Conservation (phyloP, 2,888 invertebrate species). For the Heliothis peltigera region DNA sequence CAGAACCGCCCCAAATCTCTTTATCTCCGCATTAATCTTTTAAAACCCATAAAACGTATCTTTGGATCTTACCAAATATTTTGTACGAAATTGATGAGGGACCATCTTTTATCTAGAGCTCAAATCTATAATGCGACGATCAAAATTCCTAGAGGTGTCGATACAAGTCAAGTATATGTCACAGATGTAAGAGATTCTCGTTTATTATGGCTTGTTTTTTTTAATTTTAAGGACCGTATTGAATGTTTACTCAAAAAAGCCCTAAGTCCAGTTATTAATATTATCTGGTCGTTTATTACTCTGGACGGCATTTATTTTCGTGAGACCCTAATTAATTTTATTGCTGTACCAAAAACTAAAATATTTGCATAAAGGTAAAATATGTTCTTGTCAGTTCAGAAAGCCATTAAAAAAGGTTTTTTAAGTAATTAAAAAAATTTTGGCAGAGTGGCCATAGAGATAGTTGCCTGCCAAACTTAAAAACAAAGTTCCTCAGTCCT, state of each 20-base stretch:
- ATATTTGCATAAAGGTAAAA: constrained; percentile 47
- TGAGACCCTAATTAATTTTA: constrained; percentile 51
- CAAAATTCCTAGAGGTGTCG: constrained; percentile 89
- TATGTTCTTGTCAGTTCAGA: constrained; percentile 14
- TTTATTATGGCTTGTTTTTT: constrained; percentile 70
- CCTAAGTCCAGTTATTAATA: constrained; percentile 53
- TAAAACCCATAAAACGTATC: constrained; percentile 86
- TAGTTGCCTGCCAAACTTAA: constrained; percentile 56
- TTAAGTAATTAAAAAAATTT: constrained; percentile 4
- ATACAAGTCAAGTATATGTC: constrained; percentile 83
- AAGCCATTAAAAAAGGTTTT: constrained; percentile 15
- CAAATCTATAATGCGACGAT: constrained; percentile 81
- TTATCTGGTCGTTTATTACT: constrained; percentile 53
- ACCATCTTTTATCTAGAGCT: constrained; percentile 81
- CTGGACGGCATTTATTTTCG: constrained; percentile 45
- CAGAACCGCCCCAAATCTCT: constrained; percentile 82
- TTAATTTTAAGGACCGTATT: constrained; percentile 40
- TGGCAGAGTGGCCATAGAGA: constrained; percentile 12
- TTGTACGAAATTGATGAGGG: constrained; percentile 88
- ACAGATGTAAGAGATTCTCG: constrained; percentile 71
- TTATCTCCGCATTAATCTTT: constrained; percentile 88
- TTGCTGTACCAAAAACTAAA: constrained; percentile 46
- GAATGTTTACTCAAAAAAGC: constrained; percentile 45
- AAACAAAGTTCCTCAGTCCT: constrained; percentile 53
- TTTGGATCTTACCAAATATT: constrained; percentile 87